phyloP scores from a whole-genome alignment of 2,888 invertebrate species.

The Hylaea fasciaria region DNA sequence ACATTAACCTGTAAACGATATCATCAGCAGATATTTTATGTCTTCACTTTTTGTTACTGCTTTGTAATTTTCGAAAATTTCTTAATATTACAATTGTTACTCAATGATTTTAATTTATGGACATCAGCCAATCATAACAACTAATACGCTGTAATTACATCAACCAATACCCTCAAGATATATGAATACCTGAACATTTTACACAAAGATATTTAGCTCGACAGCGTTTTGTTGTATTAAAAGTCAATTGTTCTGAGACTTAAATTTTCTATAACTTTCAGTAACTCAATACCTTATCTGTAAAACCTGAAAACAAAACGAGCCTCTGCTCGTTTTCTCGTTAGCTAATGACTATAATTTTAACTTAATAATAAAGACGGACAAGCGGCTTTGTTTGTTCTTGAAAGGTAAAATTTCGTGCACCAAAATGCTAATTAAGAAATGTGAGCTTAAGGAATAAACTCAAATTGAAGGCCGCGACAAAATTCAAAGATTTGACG shows the following conservation, averaged over 20 bases:
- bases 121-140: too few species aligned
- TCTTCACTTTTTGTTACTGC: slow-evolving; percentile 7
- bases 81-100: neutral
- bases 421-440: slow-evolving; percentile 75
- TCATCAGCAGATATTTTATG: slow-evolving; percentile 35
- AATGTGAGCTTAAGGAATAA: slow-evolving; percentile 69
- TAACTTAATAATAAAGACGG: slow-evolving; percentile 80
- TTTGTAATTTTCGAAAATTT: neutral
- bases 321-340: slow-evolving; percentile 68
- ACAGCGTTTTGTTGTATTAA: slow-evolving; percentile 30
- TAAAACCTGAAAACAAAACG: slow-evolving; percentile 66
- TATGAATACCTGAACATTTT: too few species aligned
- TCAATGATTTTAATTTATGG: neutral
- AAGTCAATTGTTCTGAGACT: slow-evolving; percentile 40
- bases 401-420: slow-evolving; percentile 75
- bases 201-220: slow-evolving; percentile 2
- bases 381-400: slow-evolving; percentile 76
- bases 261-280: slow-evolving; percentile 56
- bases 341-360: slow-evolving; percentile 80
- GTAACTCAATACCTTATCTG: slow-evolving; percentile 64
- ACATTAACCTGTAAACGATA: slow-evolving; percentile 38
- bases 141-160: too few species aligned
- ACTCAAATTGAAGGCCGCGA: slow-evolving; percentile 60
- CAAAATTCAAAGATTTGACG: slow-evolving; percentile 55
- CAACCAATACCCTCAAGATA: too few species aligned